A percentile compares a stretch with the other conserved stretches of the same genome.
phyloP scores from a whole-genome alignment of 37 sponge, comb jelly and placozoan genomes.

The Oscarella lobularis region DNA sequence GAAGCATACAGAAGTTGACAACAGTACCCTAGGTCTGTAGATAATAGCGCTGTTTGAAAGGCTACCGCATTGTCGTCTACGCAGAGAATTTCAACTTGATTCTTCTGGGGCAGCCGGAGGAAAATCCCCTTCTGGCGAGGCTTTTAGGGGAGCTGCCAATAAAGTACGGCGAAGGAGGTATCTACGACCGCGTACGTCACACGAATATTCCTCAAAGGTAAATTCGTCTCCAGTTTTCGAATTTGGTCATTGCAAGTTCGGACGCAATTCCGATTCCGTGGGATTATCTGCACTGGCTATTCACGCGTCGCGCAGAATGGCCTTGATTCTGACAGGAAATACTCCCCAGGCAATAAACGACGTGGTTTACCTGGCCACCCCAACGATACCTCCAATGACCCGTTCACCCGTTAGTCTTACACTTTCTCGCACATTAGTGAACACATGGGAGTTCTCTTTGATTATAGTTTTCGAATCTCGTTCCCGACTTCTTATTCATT shows the following conservation, averaged over 20 bases:
- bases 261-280: not conserved
- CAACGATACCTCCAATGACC: constrained; percentile 7
- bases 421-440: not conserved
- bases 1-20: not conserved
- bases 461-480: constrained; percentile 6
- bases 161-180: no score
- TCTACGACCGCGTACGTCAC: no score
- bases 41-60: no score
- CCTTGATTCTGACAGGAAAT: constrained; percentile 2
- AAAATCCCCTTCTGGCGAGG: not conserved
- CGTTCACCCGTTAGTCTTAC: constrained; percentile 1
- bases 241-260: not conserved
- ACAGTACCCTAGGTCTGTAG: no score
- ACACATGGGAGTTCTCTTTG: not conserved
- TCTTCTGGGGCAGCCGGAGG: not conserved
- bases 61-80: not conserved
- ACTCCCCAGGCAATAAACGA: not conserved
- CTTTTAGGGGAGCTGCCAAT: no score
- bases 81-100: not conserved
- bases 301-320: not conserved
- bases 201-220: not conserved
- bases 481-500: constrained; percentile 2
- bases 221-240: not conserved
- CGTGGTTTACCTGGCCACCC: constrained; percentile 2
- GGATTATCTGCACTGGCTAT: not conserved